These are phyloP conservation scores for Tetragonula clypearis DNA, from an alignment of 1,140 invertebrate genomes.

Conservation along the genomic window DNA sequence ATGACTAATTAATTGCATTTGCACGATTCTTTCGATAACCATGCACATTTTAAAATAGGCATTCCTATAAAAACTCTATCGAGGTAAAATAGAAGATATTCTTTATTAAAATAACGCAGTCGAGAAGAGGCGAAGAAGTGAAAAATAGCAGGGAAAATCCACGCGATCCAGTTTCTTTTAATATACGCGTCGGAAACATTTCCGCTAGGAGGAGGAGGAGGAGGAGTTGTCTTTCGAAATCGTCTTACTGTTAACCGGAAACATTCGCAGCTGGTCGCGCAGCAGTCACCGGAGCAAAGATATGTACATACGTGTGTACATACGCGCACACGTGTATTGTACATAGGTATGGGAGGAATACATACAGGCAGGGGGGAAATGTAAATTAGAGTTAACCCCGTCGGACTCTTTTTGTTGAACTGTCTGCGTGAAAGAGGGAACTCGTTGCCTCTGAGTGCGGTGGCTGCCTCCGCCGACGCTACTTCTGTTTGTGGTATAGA, in stretches of 20 bases:
- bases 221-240: conserved; percentile 3
- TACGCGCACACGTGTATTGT: background rate
- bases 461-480: conserved; percentile 2
- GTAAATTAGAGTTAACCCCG: conserved; percentile 70
- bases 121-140: background rate
- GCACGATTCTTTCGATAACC: no score
- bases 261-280: background rate
- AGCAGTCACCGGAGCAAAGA: background rate
- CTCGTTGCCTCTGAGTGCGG: conserved; percentile 20
- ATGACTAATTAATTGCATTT: no score
- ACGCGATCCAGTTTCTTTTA: background rate
- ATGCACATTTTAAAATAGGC: no score
- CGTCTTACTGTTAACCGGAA: conserved; percentile 15
- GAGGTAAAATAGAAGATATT: no score
- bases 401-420: conserved; percentile 62
- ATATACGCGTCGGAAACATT: background rate
- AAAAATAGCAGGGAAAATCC: background rate
- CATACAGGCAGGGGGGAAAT: conserved; percentile 55
- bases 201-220: no score
- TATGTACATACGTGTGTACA: background rate
- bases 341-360: conserved; percentile 1
- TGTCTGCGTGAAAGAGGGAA: conserved; percentile 52
- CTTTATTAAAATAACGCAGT: no score
- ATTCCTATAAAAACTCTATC: no score
- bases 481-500: conserved; percentile 50